These are phyloP conservation scores for Prunella fulvescens DNA, from an alignment of 2,113 vertebrate genomes.

Conservation along the genomic window DNA sequence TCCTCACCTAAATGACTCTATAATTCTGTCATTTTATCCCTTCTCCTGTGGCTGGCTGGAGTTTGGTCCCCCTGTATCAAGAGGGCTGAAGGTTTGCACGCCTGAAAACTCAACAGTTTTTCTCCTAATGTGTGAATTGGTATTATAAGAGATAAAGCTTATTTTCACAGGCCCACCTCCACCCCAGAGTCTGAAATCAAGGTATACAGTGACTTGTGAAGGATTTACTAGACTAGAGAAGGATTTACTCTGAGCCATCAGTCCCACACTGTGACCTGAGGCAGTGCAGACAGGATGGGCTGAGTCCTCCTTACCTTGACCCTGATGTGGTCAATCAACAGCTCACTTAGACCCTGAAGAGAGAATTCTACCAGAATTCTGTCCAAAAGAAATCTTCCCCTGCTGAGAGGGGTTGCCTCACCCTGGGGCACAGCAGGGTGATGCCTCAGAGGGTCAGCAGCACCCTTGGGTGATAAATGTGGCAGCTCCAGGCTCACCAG, in stretches of 20 bases:
- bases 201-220: background rate
- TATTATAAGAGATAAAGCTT: background rate
- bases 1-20: background rate
- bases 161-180: background rate
- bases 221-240: background rate
- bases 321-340: background rate
- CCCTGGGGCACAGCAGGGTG: background rate
- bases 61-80: background rate
- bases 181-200: background rate
- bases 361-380: background rate
- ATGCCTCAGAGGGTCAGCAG: background rate
- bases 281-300: background rate
- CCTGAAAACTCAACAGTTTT: background rate
- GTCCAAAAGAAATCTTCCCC: rapidly evolving
- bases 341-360: background rate
- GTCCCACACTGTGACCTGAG: rapidly evolving
- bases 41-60: background rate
- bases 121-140: rapidly evolving
- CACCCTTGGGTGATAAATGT: background rate
- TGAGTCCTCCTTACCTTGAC: rapidly evolving
- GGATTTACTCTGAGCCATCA: background rate
- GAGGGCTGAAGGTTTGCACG: rapidly evolving
- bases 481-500: background rate
- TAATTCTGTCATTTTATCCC: background rate
- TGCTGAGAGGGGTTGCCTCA: rapidly evolving